Evolutionary conservation across 35 echinoderm and acorn worm species (phyloP).

Genomic region (Ophioderma brevispina): DNA sequence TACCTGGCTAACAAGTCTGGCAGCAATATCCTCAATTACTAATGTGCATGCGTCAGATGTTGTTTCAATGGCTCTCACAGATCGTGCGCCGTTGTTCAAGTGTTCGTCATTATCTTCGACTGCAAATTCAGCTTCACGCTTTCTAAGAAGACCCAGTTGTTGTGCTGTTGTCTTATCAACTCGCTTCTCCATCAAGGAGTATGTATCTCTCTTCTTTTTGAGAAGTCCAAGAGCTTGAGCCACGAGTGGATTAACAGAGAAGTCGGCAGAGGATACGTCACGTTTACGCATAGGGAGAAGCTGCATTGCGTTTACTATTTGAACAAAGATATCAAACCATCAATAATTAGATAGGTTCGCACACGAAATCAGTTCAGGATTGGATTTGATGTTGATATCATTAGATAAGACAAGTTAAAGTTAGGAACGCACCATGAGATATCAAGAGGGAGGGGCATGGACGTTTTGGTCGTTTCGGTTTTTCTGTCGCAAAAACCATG

Average conservation of each 20-base stretch:
- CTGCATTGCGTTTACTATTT: not conserved
- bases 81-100: not conserved
- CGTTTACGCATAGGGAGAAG: not conserved
- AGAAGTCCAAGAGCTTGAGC: not conserved
- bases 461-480: too few relatives aligned
- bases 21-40: not conserved
- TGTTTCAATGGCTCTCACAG: not conserved
- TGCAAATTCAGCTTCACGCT: not conserved
- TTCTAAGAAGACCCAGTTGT: not conserved
- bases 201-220: not conserved
- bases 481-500: too few relatives aligned
- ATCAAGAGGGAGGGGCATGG: too few relatives aligned
- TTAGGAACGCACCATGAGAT: too few relatives aligned
- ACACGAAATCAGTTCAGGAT: too few relatives aligned
- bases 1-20: not conserved
- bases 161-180: not conserved
- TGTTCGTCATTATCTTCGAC: too few relatives aligned
- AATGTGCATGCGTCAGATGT: not conserved
- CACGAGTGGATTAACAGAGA: not conserved
- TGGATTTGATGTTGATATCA: too few relatives aligned
- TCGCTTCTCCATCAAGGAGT: not conserved
- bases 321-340: too few relatives aligned
- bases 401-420: too few relatives aligned
- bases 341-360: too few relatives aligned
- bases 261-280: not conserved